These are phyloP conservation scores for Morpho deidamia DNA, from an alignment of 2,888 invertebrate species.

Conservation along the genomic window DNA sequence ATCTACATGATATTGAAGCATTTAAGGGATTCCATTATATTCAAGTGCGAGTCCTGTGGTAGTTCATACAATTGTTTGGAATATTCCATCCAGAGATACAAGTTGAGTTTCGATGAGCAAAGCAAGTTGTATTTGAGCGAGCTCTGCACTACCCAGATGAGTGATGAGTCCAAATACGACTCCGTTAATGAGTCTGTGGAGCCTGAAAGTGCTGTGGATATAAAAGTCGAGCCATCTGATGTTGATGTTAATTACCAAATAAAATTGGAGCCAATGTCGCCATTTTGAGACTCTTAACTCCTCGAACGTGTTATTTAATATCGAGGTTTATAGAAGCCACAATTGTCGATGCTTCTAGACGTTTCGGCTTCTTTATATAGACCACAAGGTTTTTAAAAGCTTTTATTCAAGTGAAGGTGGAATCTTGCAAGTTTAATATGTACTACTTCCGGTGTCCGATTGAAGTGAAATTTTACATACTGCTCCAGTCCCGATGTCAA, in stretches of 20 bases:
- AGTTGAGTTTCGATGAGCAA: conserved; percentile 33
- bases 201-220: conserved; percentile 41
- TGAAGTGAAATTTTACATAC: no score
- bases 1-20: conserved; percentile 43
- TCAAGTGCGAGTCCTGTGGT: conserved; percentile 46
- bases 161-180: conserved; percentile 42
- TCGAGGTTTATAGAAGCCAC: no score
- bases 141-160: conserved; percentile 59
- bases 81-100: conserved; percentile 48
- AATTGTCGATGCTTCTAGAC: no score
- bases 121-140: conserved; percentile 57
- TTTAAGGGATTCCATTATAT: conserved; percentile 39
- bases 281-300: background rate
- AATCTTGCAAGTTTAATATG: no score
- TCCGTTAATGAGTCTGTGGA: conserved; percentile 36
- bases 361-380: no score
- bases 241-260: conserved; percentile 21
- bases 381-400: no score
- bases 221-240: conserved; percentile 36
- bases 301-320: no score
- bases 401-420: no score
- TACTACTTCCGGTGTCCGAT: no score
- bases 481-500: no score
- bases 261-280: conserved; percentile 37
- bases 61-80: conserved; percentile 45